A percentile compares a stretch with the other conserved stretches of the same genome.
Conservation (phyloP, 2,888 invertebrate species). For the Polydrusus cervinus region DNA sequence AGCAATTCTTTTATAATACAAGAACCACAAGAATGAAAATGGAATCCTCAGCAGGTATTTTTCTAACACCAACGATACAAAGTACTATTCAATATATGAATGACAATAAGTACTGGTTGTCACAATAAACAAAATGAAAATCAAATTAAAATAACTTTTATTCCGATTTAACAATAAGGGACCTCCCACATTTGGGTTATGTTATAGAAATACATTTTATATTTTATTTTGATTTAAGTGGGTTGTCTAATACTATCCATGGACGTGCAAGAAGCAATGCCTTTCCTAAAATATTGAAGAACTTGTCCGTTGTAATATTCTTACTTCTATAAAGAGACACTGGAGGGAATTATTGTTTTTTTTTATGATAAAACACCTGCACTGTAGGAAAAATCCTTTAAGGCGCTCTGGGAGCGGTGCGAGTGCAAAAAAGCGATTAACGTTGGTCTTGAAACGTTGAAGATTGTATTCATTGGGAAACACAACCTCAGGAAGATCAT, state of each 20-base stretch:
- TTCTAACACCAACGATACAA: constrained; percentile 4
- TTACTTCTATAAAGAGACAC: too few relatives aligned
- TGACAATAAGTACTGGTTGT: constrained; percentile 47
- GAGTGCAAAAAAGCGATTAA: too few relatives aligned
- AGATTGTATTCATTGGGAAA: too few relatives aligned
- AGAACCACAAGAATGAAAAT: constrained; percentile 37
- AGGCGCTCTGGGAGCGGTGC: too few relatives aligned
- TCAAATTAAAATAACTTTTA: constrained; percentile 44
- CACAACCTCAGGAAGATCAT: too few relatives aligned
- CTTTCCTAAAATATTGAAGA: too few relatives aligned
- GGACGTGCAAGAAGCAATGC: too few relatives aligned
- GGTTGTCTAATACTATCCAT: not conserved
- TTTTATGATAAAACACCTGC: too few relatives aligned
- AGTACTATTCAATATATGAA: constrained; percentile 39
- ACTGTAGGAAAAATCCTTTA: too few relatives aligned
- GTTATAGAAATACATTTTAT: constrained; percentile 32
- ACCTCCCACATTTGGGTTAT: constrained; percentile 39
- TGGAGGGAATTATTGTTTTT: too few relatives aligned
- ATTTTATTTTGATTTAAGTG: constrained; percentile 23
- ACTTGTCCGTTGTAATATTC: too few relatives aligned
- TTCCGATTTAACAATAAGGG: constrained; percentile 40
- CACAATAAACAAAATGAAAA: constrained; percentile 48
- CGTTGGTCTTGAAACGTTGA: too few relatives aligned
- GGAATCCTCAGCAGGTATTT: constrained; percentile 34
- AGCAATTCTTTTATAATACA: constrained; percentile 31